Evolutionary conservation across 2,113 vertebrate genomes (phyloP).

Genomic region (Callospermophilus lateralis): DNA sequence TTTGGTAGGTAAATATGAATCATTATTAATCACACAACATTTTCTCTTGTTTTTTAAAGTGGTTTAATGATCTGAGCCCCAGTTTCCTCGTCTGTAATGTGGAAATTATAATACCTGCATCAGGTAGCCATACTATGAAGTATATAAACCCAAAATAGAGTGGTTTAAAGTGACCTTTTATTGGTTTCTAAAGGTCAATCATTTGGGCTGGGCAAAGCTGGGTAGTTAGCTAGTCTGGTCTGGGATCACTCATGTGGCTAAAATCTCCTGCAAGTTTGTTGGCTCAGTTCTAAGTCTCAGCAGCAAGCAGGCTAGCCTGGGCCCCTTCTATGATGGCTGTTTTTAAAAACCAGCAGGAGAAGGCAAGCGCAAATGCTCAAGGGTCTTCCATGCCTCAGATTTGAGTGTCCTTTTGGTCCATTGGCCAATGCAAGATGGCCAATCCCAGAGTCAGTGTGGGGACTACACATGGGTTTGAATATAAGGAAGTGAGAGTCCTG

Average conservation of each 20-base stretch:
- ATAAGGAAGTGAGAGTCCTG: not conserved
- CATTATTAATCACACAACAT: not conserved
- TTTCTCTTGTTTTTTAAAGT: not conserved
- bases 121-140: not conserved
- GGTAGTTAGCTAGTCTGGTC: not conserved
- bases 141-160: not conserved
- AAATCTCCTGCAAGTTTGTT: not conserved
- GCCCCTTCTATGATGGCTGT: not conserved
- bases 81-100: conserved; percentile 55
- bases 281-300: not conserved
- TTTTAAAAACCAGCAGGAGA: conserved; percentile 9
- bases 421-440: not conserved
- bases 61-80: not conserved
- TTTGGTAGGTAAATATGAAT: not conserved
- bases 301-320: not conserved
- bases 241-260: not conserved
- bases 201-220: not conserved
- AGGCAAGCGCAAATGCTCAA: not conserved
- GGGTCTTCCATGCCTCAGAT: not conserved
- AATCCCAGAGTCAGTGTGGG: not conserved
- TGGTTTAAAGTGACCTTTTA: not conserved
- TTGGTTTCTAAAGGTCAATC: not conserved
- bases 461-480: not conserved
- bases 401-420: not conserved
- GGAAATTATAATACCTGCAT: conserved; percentile 17